Evolutionary conservation across 2,888 invertebrate genomes (phyloP), one percentile per base, ranked within the genome.

Genomic region (Ochlodes sylvanus): DNA sequence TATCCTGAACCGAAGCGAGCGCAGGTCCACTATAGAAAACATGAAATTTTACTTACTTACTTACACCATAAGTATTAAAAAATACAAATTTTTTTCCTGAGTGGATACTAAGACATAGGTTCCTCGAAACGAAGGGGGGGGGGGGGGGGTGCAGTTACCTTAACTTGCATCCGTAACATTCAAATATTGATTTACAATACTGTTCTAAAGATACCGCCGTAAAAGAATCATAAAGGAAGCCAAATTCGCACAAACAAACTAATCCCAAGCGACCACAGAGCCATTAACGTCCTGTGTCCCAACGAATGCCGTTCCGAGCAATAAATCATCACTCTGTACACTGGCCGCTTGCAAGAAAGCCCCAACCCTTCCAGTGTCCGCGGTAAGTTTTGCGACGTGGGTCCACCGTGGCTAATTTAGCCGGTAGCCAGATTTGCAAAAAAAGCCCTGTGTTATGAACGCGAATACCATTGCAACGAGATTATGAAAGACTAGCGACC

Each of bases 301-400:
- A 7, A 17, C n/a, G 15, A 42, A 42, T 12, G 27, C 41, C 15
- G 44, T 61, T 50, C 17, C 50, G 15, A 50, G 56, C 42, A 32
- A 34, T 64, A 64, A 64, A 64, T 64, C 56, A 64, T 55, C 7
- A 38, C 63, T 7, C 38, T 55, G 42, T 55, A 50, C n/a, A 21
- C 32, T 64, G 17, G 19, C 32, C 56, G 63, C 55, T 32, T 55
- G n/a, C n/a, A 4, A 63, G 27, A 27, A 15, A 9, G 0, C 44
- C 44, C n/a, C 32, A 64, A 64, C 63, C 63, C 63, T 64, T 64
- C 44, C 14, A 50, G 52, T 38, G 62, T 9, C 32, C 38, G n/a
- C 50, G 19, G 38, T 38, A 21, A n/a, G 5, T 12, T 27, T 32
- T 19, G 14, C 32, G 38, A 62, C 38, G 4, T 62, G 32, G 63